Conservation (phyloP, 2,797 vertebrate species). For the Antrozous pallidus region DNA sequence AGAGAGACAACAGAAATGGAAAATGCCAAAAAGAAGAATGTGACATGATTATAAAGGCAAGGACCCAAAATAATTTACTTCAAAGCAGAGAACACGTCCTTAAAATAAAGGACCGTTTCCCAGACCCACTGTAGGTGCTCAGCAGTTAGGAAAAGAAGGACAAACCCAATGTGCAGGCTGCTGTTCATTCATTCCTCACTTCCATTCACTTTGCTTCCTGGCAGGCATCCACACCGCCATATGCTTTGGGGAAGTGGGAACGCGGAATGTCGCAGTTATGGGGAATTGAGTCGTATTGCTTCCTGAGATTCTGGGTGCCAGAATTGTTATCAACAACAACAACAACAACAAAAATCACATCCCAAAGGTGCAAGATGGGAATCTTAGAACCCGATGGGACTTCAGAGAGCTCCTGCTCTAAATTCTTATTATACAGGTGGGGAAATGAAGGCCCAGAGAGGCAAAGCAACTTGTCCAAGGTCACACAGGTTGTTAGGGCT, state of each 20-base stretch:
- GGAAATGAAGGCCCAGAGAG: not conserved
- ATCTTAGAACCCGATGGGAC: not conserved
- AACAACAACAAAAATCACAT: not conserved
- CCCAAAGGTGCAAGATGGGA: slow-evolving; percentile 37
- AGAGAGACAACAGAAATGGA: not conserved
- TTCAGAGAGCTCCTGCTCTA: slow-evolving; percentile 7
- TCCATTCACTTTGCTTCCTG: slow-evolving; percentile 43
- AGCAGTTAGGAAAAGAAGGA: slow-evolving; percentile 29
- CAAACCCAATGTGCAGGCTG: slow-evolving; percentile 18
- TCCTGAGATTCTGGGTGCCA: slow-evolving; percentile 48
- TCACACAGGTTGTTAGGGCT: not conserved
- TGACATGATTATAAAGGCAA: not conserved
- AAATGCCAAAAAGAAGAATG: not conserved
- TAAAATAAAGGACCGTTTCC: not conserved
- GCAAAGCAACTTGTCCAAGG: not conserved
- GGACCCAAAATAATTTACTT: not conserved
- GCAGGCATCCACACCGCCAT: slow-evolving; percentile 13
- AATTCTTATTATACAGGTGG: not conserved
- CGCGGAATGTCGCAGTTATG: slow-evolving; percentile 51
- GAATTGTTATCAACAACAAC: slow-evolving; percentile 49
- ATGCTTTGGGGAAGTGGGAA: slow-evolving; percentile 67
- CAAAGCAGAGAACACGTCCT: not conserved
- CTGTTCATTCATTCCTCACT: slow-evolving; percentile 44
- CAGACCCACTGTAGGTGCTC: not conserved
- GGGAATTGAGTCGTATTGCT: slow-evolving; percentile 69